phyloP scores from a whole-genome alignment of 2,797 vertebrate species.

The Tangara arthus region DNA sequence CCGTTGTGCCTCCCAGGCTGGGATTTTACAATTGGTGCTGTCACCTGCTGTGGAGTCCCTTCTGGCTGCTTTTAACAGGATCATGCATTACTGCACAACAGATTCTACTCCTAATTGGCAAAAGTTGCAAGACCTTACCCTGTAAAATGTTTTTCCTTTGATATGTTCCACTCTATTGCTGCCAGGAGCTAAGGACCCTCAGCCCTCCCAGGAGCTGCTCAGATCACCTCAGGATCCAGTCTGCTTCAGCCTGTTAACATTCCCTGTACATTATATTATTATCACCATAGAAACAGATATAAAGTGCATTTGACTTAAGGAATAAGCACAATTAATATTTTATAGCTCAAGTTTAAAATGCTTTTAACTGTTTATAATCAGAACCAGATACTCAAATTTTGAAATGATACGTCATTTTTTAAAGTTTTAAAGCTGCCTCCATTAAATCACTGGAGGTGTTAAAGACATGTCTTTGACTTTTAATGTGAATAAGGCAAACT shows the following conservation, averaged over 20 bases:
- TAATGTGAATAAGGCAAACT: background rate
- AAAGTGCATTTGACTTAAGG: slow-evolving; percentile 8
- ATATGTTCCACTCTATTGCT: background rate
- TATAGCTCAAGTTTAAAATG: slow-evolving; percentile 11
- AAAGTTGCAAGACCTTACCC: background rate
- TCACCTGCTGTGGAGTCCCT: background rate
- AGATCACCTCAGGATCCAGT: background rate
- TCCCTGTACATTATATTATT: background rate
- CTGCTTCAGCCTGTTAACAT: background rate
- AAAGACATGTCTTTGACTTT: background rate
- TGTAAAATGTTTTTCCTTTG: background rate
- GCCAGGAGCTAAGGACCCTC: background rate
- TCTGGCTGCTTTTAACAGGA: background rate
- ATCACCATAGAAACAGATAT: slow-evolving; percentile 26
- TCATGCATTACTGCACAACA: background rate
- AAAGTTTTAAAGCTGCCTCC: background rate
- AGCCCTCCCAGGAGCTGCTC: background rate
- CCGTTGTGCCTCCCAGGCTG: background rate
- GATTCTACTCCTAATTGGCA: background rate
- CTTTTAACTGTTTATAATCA: slow-evolving; percentile 34
- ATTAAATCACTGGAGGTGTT: background rate
- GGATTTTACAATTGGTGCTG: background rate
- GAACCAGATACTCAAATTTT: background rate
- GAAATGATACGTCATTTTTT: background rate
- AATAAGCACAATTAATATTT: slow-evolving; percentile 29